Conservation (phyloP, 2,113 vertebrate species). For the Cyprinodon tularosa region DNA sequence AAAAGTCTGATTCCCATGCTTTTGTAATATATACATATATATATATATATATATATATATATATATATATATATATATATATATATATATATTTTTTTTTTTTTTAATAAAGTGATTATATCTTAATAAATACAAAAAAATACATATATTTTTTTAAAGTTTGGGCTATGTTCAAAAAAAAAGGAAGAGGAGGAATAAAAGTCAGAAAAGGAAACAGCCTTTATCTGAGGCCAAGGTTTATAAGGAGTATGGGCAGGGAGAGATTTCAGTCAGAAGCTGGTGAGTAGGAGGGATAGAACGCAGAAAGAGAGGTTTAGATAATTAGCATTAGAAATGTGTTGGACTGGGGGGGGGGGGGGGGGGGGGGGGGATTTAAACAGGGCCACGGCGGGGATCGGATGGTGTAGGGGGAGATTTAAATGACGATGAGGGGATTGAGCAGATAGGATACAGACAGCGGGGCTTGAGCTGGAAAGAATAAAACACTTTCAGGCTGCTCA, state of each 20-base stretch:
- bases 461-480: slow-evolving; percentile 51
- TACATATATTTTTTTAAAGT: slow-evolving; percentile 19
- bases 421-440: slow-evolving; percentile 73
- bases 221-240: slow-evolving; percentile 61
- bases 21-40: slow-evolving; percentile 9
- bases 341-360: slow-evolving; percentile 68
- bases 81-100: too few species aligned
- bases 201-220: slow-evolving; percentile 39
- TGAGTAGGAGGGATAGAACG: slow-evolving; percentile 66
- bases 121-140: slow-evolving; percentile 35
- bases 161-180: slow-evolving; percentile 48
- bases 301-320: slow-evolving; percentile 72
- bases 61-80: slow-evolving; percentile 4
- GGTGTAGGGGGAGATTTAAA: slow-evolving; percentile 75
- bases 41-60: too few species aligned
- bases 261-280: slow-evolving; percentile 77
- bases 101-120: slow-evolving; percentile 17
- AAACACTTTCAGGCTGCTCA: slow-evolving; percentile 68
- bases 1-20: slow-evolving; percentile 64
- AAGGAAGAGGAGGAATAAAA: slow-evolving; percentile 19
- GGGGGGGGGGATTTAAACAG: slow-evolving; percentile 74
- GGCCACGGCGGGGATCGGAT: slow-evolving; percentile 67
- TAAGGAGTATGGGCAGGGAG: slow-evolving; percentile 55
- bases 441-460: slow-evolving; percentile 63
- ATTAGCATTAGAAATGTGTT: slow-evolving; percentile 77